These are phyloP conservation scores for Toxotes chatareus DNA, from an alignment of 2,113 vertebrate genomes.

Conservation along the genomic window DNA sequence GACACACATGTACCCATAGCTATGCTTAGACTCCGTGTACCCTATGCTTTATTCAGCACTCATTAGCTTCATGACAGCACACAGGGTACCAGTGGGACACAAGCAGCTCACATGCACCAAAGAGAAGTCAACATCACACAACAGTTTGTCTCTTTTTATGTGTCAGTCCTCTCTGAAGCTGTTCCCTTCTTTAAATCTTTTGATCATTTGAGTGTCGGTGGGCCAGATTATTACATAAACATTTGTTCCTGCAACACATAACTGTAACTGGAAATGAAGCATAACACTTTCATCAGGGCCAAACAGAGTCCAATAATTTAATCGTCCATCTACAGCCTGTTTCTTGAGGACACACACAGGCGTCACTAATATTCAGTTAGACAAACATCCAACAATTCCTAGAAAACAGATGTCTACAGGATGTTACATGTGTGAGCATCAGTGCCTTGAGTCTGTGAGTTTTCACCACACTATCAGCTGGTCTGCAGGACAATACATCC, in stretches of 20 bases:
- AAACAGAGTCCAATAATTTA: conserved; percentile 14
- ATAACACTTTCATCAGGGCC: conserved; percentile 23
- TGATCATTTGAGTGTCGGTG: background rate
- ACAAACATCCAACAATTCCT: conserved; percentile 28
- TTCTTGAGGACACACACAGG: conserved; percentile 25
- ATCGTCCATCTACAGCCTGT: conserved; percentile 6
- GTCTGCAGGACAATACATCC: conserved; percentile 14
- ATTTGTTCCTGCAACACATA: conserved; percentile 33
- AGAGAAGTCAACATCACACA: background rate
- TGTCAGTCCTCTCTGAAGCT: background rate
- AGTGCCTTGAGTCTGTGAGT: conserved; percentile 14
- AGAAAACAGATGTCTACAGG: conserved; percentile 52
- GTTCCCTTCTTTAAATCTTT: conserved; percentile 1
- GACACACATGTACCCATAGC: background rate
- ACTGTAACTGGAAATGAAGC: conserved; percentile 22
- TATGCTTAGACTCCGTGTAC: conserved; percentile 31
- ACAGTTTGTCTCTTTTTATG: background rate
- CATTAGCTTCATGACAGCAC: conserved; percentile 44
- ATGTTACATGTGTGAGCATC: conserved; percentile 18
- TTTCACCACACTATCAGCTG: conserved; percentile 13
- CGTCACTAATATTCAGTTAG: conserved; percentile 11
- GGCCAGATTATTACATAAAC: conserved; percentile 34
- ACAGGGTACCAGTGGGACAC: conserved; percentile 13
- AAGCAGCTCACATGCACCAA: conserved; percentile 1
- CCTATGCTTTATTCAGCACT: conserved; percentile 36